Percentiles rank a stretch among this genome's conserved stretches.
phyloP scores from a whole-genome alignment of 2,888 invertebrate species.

The Microlaimidae sp. region DNA sequence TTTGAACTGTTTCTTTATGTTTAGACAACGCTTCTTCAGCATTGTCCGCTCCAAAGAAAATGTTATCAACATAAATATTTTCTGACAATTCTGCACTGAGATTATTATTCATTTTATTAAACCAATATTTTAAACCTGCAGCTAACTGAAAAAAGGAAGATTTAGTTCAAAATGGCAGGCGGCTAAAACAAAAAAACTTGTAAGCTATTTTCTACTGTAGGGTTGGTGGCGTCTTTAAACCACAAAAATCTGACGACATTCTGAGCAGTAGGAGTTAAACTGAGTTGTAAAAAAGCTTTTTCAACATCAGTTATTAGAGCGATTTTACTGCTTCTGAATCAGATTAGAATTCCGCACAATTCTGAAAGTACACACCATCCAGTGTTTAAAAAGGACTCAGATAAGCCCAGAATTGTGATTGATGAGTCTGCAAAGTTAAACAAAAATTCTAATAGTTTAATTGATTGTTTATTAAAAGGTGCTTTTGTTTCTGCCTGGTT shows the following conservation, averaged over 20 bases:
- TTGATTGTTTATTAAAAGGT: slow-evolving; percentile 7
- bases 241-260: slow-evolving; percentile 7
- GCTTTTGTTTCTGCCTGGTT: too few species aligned
- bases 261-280: neutral
- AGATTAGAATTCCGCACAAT: slow-evolving; percentile 5
- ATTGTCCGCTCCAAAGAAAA: neutral
- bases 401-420: neutral
- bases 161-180: slow-evolving; percentile 8
- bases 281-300: slow-evolving; percentile 7
- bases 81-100: neutral
- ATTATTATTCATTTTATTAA: neutral
- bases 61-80: slow-evolving; percentile 7
- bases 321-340: neutral
- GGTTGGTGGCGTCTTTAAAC: neutral
- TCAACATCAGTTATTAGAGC: slow-evolving; percentile 6
- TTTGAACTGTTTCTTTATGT: neutral
- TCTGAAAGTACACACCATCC: slow-evolving; percentile 4
- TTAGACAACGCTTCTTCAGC: neutral
- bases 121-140: neutral
- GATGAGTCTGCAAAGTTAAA: neutral
- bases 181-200: neutral
- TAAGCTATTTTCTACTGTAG: neutral
- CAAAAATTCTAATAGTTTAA: neutral
- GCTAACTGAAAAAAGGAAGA: neutral
- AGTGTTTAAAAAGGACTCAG: neutral